phyloP scores from a whole-genome alignment of 1,140 invertebrate species.

The Nautilus pompilius region DNA sequence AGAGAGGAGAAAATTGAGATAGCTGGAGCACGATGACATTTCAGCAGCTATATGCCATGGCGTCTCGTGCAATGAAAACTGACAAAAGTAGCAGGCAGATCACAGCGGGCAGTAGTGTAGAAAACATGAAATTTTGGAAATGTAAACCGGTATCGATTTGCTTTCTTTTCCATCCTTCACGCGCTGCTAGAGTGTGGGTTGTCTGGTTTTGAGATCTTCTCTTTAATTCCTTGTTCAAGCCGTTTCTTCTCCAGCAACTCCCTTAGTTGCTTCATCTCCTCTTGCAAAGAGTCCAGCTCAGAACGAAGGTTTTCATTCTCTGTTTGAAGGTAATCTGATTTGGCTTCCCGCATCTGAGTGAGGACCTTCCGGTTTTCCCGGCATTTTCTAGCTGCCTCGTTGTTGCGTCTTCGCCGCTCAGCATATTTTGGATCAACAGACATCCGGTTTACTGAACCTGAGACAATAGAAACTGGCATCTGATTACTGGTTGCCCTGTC shows the following conservation, averaged over 20 bases:
- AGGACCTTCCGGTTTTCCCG: slow-evolving; percentile 49
- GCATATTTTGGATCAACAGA: slow-evolving; percentile 45
- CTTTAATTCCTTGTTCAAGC: slow-evolving; percentile 24
- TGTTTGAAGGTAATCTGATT: slow-evolving; percentile 58
- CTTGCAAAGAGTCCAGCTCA: slow-evolving; percentile 81
- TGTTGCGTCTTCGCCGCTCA: slow-evolving; percentile 45
- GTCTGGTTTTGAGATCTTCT: neutral
- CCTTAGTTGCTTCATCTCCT: slow-evolving; percentile 87
- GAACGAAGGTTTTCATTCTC: slow-evolving; percentile 73
- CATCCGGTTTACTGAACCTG: no score
- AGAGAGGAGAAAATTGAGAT: no score
- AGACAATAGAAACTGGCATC: no score
- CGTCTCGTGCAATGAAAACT: no score
- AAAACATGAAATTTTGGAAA: no score
- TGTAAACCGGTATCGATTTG: no score
- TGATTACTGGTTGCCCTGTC: no score
- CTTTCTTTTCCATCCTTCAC: no score
- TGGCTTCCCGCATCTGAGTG: slow-evolving; percentile 54
- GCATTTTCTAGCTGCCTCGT: slow-evolving; percentile 49
- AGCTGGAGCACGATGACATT: no score
- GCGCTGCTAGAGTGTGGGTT: neutral
- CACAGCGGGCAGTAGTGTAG: no score
- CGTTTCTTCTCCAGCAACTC: slow-evolving; percentile 56
- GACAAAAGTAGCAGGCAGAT: no score
- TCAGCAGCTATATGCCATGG: no score